Percentiles rank a stretch among this genome's conserved stretches.
These are phyloP conservation scores for Muscicapa adusta DNA, from an alignment of 2,113 vertebrate species.

Conservation along the genomic window DNA sequence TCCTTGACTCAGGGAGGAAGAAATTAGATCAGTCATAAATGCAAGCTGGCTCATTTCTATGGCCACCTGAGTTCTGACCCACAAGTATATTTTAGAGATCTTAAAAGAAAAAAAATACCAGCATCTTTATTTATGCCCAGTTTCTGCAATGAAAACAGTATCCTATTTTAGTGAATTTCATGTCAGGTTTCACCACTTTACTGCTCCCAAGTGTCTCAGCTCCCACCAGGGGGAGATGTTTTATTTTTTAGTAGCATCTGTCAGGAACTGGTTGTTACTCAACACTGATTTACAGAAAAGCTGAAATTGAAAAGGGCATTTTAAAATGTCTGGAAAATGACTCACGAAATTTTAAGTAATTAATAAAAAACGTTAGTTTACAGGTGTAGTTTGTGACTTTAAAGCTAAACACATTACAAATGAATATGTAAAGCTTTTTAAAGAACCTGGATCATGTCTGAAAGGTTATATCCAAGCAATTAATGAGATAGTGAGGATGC, in stretches of 20 bases:
- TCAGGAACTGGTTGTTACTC: neutral
- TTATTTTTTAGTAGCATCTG: neutral
- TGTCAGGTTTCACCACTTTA: neutral
- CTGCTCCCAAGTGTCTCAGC: neutral
- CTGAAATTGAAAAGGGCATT: neutral
- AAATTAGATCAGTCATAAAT: neutral
- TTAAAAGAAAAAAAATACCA: neutral
- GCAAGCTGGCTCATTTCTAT: neutral
- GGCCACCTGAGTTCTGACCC: neutral
- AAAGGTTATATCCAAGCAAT: neutral
- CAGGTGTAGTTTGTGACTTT: neutral
- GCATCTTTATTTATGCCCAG: neutral
- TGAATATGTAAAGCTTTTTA: neutral
- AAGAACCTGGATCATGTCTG: neutral
- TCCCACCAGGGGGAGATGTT: slow-evolving; percentile 56
- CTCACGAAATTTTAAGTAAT: neutral
- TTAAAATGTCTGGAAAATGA: neutral
- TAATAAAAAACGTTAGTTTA: neutral
- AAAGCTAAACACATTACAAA: neutral
- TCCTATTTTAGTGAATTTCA: neutral
- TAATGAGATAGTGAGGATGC: neutral
- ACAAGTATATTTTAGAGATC: neutral
- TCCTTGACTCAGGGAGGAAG: neutral
- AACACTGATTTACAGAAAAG: neutral
- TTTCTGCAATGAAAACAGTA: neutral